Evolutionary conservation across 2,113 vertebrate genomes (phyloP).

Genomic region (Thomomys bottae): DNA sequence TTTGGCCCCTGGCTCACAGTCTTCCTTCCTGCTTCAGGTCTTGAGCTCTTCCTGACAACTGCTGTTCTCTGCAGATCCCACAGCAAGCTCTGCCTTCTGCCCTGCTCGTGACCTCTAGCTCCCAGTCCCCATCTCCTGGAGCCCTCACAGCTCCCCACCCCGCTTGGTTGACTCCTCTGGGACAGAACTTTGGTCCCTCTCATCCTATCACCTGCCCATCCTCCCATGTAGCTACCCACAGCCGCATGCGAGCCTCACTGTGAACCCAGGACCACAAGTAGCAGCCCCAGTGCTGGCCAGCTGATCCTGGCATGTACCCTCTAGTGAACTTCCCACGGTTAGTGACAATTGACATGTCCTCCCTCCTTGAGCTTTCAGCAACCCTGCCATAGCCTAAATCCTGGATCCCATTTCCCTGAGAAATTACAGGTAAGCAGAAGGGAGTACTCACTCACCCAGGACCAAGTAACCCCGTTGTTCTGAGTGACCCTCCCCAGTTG

Average conservation of each 20-base stretch:
- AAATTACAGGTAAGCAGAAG: background rate
- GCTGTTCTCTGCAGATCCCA: background rate
- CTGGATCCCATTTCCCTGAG: background rate
- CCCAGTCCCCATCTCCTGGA: background rate
- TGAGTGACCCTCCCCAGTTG: background rate
- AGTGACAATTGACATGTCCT: background rate
- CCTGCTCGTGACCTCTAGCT: background rate
- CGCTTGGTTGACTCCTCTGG: background rate
- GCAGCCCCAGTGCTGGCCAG: background rate
- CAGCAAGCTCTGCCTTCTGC: background rate
- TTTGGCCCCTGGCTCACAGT: background rate
- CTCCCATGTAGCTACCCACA: background rate
- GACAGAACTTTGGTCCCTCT: background rate
- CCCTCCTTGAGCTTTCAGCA: background rate
- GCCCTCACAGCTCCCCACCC: background rate
- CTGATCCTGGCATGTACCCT: background rate
- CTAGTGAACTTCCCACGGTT: background rate
- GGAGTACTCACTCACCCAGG: background rate
- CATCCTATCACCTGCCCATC: background rate
- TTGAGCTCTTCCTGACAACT: background rate
- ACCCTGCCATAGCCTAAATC: background rate
- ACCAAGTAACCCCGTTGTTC: background rate
- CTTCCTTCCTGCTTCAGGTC: too few species aligned
- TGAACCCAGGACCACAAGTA: fast-evolving
- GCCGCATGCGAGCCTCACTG: background rate